These are phyloP conservation scores for Pelobates fuscus DNA, from an alignment of 2,113 vertebrate species.

Conservation along the genomic window DNA sequence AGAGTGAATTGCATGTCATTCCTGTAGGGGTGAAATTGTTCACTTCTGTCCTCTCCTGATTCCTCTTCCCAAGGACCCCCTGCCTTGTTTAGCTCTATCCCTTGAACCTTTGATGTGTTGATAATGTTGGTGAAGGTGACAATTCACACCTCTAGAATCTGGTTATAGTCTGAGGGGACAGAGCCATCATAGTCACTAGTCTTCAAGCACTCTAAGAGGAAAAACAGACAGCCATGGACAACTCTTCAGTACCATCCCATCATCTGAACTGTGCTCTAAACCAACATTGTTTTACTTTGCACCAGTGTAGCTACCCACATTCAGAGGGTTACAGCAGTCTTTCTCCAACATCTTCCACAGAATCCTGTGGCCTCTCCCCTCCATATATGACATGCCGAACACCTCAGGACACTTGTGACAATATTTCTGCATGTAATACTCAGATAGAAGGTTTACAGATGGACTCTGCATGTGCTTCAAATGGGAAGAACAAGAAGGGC, in stretches of 20 bases:
- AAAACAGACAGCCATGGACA: conserved; percentile 52
- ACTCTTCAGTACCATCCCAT: conserved; percentile 56
- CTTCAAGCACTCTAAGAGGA: not conserved
- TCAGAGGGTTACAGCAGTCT: conserved; percentile 64
- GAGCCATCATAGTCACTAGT: rapidly evolving
- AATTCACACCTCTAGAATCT: conserved; percentile 63
- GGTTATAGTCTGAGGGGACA: conserved; percentile 69
- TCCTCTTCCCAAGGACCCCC: conserved; percentile 81
- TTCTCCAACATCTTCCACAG: conserved; percentile 77
- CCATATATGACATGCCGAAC: conserved; percentile 5
- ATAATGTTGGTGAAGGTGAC: conserved; percentile 68
- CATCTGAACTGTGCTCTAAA: conserved; percentile 57
- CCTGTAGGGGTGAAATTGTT: conserved; percentile 40
- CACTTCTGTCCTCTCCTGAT: conserved; percentile 51
- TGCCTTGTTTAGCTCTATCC: conserved; percentile 54
- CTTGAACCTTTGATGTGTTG: conserved; percentile 70
- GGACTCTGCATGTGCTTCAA: not conserved
- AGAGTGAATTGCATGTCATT: conserved; percentile 34
- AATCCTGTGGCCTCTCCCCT: conserved; percentile 73
- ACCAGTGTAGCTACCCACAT: conserved; percentile 47
- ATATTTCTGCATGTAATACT: not conserved
- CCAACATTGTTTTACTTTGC: conserved; percentile 55
- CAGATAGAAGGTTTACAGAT: conserved; percentile 19
- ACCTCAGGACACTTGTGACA: not conserved
- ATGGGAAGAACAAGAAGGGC: conserved; percentile 45